phyloP scores from a whole-genome alignment of 1,140 invertebrate genomes.

The Phymorhynchus buccinoides region DNA sequence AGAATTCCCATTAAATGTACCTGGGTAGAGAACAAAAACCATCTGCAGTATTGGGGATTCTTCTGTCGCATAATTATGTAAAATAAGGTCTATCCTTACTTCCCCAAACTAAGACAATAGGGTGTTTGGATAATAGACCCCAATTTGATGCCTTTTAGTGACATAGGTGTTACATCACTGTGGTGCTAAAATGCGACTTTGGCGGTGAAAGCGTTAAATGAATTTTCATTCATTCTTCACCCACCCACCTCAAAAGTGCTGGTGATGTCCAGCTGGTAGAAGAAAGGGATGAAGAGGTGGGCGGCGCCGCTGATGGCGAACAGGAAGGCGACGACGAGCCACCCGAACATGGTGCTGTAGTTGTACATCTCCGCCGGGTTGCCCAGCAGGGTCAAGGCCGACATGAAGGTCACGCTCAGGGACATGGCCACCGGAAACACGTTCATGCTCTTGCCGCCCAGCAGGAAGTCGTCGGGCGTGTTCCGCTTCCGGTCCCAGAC shows the following conservation, averaged over 20 bases:
- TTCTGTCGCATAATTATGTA: too few species aligned
- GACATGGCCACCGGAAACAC: slow-evolving; percentile 65
- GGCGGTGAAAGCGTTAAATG: too few species aligned
- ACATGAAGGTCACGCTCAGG: slow-evolving; percentile 83
- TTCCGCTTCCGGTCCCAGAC: slow-evolving; percentile 88
- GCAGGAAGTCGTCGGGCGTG: slow-evolving; percentile 85
- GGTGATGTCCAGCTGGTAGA: slow-evolving; percentile 68
- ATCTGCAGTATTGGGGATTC: too few species aligned
- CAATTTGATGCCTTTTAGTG: too few species aligned
- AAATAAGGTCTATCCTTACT: too few species aligned
- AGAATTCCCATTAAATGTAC: too few species aligned
- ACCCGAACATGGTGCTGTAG: slow-evolving; percentile 64
- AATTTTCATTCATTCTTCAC: too few species aligned
- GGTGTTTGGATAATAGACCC: too few species aligned
- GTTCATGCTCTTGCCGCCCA: slow-evolving; percentile 85
- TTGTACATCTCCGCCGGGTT: slow-evolving; percentile 88
- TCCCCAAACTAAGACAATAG: too few species aligned
- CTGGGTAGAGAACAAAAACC: too few species aligned
- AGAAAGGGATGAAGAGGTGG: slow-evolving; percentile 69
- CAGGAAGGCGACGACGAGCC: slow-evolving; percentile 59
- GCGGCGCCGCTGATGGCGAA: slow-evolving; percentile 59
- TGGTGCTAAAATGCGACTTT: too few species aligned
- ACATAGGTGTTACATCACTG: too few species aligned
- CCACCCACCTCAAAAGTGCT: slow-evolving; percentile 69
- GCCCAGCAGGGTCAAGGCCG: slow-evolving; percentile 91